Evolutionary conservation across 2,797 vertebrate species (phyloP), one percentile per base, ranked within the genome.

Genomic region (Crax fasciolata): DNA sequence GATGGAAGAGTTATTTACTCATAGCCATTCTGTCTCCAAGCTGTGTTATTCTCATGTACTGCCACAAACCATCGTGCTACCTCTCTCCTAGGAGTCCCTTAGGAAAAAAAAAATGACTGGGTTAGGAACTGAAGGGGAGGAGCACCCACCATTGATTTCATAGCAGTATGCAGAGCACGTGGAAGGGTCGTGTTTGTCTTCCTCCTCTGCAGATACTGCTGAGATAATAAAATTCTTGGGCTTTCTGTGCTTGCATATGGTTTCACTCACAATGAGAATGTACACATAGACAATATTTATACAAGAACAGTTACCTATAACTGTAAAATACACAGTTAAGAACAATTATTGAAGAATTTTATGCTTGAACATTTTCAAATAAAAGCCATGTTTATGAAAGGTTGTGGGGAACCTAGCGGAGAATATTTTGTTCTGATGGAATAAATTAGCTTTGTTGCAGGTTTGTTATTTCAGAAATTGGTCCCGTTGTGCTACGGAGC

Each of bases 361-460:
- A 86, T 88, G 85, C 87, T 93, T 32, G 3, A 92, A 73, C 59
- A 84, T 96, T 94, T 96, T 92, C 84, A 96, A 62, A 84, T 84
- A 82, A 90, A 93, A 93, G 32, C 54, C 39, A 44, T 71, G 63
- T 84, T 91, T 91, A 70, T 82, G 89, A 81, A 89, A 90, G 73
- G 73, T 83, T 85, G 62, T 87, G 79, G 62, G 41, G 39, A 93
- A 59, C 73, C 48, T 91, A 95, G 93, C 72, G 79, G 96, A 87
- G 46, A 51, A 35, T 93, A 84, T 84, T 95, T 90, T 70, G 84
- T 84, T 86, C 76, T 82, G 70, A 79, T 91, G 57, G 89, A 95
- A 93, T 95, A 93, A 94, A 91, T 96, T 58, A 97, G 74, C 80
- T 86, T 93, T 86, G 89, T 88, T 84, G 82, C 43, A 86, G 77